Evolutionary conservation across 2,888 invertebrate species (phyloP).

Genomic region (Stegana nigrithorax): DNA sequence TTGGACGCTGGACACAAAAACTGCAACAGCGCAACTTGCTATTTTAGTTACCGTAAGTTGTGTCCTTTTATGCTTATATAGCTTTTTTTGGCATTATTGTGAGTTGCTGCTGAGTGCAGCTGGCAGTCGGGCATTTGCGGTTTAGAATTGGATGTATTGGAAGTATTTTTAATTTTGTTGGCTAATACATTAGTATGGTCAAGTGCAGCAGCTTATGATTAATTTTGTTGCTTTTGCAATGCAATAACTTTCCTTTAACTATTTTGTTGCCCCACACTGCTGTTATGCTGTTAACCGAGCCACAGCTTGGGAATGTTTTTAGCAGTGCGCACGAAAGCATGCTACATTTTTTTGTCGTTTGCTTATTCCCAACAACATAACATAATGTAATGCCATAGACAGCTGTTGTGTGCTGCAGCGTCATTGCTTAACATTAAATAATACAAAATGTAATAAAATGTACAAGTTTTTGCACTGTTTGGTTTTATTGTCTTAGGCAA

Average conservation of each 20-base stretch:
- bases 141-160: neutral
- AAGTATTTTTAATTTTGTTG: neutral
- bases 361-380: neutral
- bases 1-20: too few relatives aligned
- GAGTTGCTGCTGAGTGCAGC: too few relatives aligned
- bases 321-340: too few relatives aligned
- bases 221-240: slow-evolving; percentile 5
- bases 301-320: neutral
- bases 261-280: too few relatives aligned
- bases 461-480: too few relatives aligned
- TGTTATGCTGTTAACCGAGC: too few relatives aligned
- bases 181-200: neutral
- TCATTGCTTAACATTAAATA: neutral
- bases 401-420: neutral
- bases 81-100: too few relatives aligned
- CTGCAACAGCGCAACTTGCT: too few relatives aligned
- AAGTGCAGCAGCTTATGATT: neutral
- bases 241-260: neutral
- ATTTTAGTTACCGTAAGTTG: too few relatives aligned
- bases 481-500: neutral
- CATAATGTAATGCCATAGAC: neutral
- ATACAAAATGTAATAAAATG: too few relatives aligned
- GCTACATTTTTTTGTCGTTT: neutral
- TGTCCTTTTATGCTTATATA: neutral
- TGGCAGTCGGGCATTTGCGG: too few relatives aligned